Evolutionary conservation across 2,797 vertebrate species (phyloP).

Genomic region (Euthynnus affinis): DNA sequence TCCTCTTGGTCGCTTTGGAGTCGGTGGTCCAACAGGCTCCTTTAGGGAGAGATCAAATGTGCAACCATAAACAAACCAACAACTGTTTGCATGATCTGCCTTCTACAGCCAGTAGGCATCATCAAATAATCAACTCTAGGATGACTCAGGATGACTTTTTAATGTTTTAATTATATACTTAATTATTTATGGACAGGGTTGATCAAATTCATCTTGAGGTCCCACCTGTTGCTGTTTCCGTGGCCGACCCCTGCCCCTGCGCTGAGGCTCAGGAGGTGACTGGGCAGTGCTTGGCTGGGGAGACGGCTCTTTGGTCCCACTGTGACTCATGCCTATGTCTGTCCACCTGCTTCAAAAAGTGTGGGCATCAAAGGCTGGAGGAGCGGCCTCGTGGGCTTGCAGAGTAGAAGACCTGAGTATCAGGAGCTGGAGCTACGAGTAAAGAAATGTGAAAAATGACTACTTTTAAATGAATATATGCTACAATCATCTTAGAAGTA

Average conservation of each 20-base stretch:
- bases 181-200: background rate
- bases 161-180: background rate
- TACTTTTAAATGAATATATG: slow-evolving; percentile 14
- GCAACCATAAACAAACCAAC: slow-evolving; percentile 21
- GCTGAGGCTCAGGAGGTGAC: slow-evolving; percentile 77
- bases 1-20: slow-evolving; percentile 87
- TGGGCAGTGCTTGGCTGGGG: slow-evolving; percentile 74
- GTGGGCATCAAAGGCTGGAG: slow-evolving; percentile 82
- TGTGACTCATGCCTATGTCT: slow-evolving; percentile 85
- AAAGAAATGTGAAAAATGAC: slow-evolving; percentile 15
- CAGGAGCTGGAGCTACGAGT: slow-evolving; percentile 51
- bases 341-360: slow-evolving; percentile 77
- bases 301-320: slow-evolving; percentile 82
- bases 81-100: background rate
- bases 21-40: slow-evolving; percentile 84
- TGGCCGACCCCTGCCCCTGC: slow-evolving; percentile 86
- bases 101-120: background rate
- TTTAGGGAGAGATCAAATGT: slow-evolving; percentile 53
- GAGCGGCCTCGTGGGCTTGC: slow-evolving; percentile 71
- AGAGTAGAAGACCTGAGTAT: slow-evolving; percentile 64
- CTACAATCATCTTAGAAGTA: slow-evolving; percentile 18
- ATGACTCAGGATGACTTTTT: background rate
- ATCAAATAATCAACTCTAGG: no score
- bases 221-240: slow-evolving; percentile 86
- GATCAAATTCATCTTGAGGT: background rate